Evolutionary conservation across 2,113 vertebrate species (phyloP).

Genomic region (Lathamus discolor): DNA sequence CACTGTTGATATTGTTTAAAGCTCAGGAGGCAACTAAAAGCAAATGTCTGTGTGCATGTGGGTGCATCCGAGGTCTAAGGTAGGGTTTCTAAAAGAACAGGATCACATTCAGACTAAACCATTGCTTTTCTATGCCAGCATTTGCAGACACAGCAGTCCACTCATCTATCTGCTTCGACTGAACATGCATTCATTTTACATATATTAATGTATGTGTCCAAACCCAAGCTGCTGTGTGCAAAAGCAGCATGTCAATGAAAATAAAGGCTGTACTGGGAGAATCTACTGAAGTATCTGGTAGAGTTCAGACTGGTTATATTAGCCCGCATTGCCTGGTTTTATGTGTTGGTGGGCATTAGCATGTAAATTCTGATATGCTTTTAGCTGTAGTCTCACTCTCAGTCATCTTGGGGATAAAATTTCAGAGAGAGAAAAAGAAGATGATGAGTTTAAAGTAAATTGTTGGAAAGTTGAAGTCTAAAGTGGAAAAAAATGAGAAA

Average conservation of each 20-base stretch:
- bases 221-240: background rate
- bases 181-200: background rate
- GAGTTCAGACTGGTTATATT: background rate
- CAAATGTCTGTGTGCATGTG: background rate
- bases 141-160: background rate
- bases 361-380: background rate
- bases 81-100: background rate
- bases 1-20: background rate
- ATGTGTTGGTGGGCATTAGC: background rate
- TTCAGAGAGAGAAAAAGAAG: background rate
- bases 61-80: background rate
- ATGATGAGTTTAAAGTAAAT: constrained; percentile 48
- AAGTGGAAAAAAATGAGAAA: constrained; percentile 62
- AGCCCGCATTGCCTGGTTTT: background rate
- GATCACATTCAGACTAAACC: background rate
- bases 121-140: background rate
- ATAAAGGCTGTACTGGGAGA: background rate
- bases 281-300: background rate
- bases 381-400: background rate
- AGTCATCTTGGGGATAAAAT: background rate
- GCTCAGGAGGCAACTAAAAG: background rate
- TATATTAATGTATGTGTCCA: background rate
- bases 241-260: background rate
- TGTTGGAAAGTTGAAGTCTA: constrained; percentile 19
- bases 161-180: background rate